phyloP scores from a whole-genome alignment of 2,113 vertebrate species.

The Esox niger region DNA sequence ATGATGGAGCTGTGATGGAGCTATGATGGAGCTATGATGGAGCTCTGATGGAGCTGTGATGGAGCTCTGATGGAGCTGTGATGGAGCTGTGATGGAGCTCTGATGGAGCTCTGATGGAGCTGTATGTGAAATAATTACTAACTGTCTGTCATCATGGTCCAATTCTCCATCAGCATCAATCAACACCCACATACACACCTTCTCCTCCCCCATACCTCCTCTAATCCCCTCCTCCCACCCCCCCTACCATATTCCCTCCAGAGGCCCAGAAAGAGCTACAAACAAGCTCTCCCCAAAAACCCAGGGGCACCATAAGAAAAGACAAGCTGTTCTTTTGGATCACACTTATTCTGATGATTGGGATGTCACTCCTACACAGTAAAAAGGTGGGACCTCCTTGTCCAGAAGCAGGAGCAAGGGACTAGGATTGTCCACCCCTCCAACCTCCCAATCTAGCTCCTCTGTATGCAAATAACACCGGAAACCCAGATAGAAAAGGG shows the following conservation, averaged over 20 bases:
- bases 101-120: background rate
- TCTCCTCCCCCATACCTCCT: background rate
- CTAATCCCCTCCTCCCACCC: too few species aligned
- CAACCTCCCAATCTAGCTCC: background rate
- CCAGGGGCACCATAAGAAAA: slow-evolving; percentile 38
- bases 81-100: too few species aligned
- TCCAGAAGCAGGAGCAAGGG: background rate
- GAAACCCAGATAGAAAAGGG: background rate
- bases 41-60: background rate
- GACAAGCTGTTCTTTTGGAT: slow-evolving; percentile 5
- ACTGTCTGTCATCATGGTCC: background rate
- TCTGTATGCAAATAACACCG: background rate
- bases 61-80: too few species aligned
- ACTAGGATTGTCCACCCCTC: too few species aligned
- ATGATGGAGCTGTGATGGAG: too few species aligned
- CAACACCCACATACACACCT: background rate
- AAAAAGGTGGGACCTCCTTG: slow-evolving; percentile 22
- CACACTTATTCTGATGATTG: slow-evolving; percentile 18
- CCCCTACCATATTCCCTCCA: slow-evolving; percentile 14
- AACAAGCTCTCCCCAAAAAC: slow-evolving; percentile 41
- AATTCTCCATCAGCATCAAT: slow-evolving; percentile 1
- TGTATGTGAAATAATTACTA: background rate
- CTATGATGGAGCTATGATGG: too few species aligned
- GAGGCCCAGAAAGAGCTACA: slow-evolving; percentile 27
- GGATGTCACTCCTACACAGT: background rate